A percentile compares a stretch with the other conserved stretches of the same genome.
Conservation (phyloP, 2,797 vertebrate genomes). For the Galago senegalensis region DNA sequence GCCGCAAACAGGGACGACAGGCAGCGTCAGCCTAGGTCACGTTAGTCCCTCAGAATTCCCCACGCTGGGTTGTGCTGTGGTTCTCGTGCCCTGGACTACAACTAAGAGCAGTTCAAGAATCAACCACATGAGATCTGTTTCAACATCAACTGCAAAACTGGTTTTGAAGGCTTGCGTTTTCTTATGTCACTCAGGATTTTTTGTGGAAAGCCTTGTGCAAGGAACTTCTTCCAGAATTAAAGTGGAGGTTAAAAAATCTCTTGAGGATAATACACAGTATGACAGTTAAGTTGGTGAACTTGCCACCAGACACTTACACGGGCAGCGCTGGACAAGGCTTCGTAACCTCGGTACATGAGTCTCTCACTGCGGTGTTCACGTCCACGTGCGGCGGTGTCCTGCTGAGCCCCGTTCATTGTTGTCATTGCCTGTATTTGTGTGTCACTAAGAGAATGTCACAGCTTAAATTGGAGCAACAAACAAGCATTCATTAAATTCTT, state of each 20-base stretch:
- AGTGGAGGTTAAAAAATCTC: background rate
- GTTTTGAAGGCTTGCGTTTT: background rate
- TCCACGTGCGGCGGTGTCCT: too few relatives aligned
- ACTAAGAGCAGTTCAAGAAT: conserved; percentile 7
- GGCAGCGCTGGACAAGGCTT: too few relatives aligned
- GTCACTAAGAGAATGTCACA: too few relatives aligned
- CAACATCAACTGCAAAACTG: background rate
- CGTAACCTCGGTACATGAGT: too few relatives aligned
- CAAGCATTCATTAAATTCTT: too few relatives aligned
- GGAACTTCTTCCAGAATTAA: conserved; percentile 56
- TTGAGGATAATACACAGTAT: background rate
- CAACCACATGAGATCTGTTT: background rate
- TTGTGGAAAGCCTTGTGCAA: background rate
- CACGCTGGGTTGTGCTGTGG: background rate
- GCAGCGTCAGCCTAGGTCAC: background rate
- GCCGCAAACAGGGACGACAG: background rate
- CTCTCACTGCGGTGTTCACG: too few relatives aligned
- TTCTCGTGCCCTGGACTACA: background rate
- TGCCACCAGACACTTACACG: too few relatives aligned
- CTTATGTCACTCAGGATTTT: background rate
- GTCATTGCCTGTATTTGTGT: too few relatives aligned
- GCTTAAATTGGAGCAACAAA: too few relatives aligned
- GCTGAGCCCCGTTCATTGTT: too few relatives aligned
- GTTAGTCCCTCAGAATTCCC: background rate
- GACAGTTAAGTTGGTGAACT: too few relatives aligned